Base-by-base conservation (phyloP, 2,888 invertebrate species). In the Scaptomyza reducta region DNA sequence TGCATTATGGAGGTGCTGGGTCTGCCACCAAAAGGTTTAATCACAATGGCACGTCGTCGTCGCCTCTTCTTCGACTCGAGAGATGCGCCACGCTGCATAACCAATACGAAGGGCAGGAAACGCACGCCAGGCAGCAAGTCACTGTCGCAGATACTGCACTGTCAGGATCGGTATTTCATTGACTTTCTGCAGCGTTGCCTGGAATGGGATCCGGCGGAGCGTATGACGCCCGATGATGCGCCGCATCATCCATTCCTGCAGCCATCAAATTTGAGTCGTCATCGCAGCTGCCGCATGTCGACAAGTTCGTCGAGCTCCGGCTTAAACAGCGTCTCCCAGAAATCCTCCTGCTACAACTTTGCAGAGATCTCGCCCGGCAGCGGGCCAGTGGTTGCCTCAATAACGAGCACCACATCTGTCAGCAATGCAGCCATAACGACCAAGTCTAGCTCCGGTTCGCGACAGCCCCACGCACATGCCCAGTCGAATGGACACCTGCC, bases 1-100 rank as follows among this genome's bases (percentile, higher is more conserved):
- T 98, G 98, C 92, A 96, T 98, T 87, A 98, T 99, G 98, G 98
- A 99, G 93, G 95, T 98, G 58, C 93, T 98, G 71, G 98, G 98
- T 22, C 93, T 96, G 75, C 98, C 99, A 3, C 97, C 98, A 2
- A 96, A 96, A 62, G 95, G 96, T 87, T 94, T 98, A 72, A 94
- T 98, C 72, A 94, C 95, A 72, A 95, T 95, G 74, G 98, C 98
- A 35, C 96, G 97, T 0, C 94, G 97, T 89, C 95, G 96, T 90
- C 94, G 97, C 78, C 93, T 97, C 74, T 97, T 97, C 93, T 97
- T 97, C 90, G 97, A 91, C 63, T 97, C 98, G 38, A 96, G 97
- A 91, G 98, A 98, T 77, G 95, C 95, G 78, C 98, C 98, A 3
- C 95, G 98, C 70, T 96, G 96, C 90, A 95, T 97, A 85, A 97